Base-by-base conservation (phyloP, 1,140 invertebrate species). In the Frieseomelitta varia region DNA sequence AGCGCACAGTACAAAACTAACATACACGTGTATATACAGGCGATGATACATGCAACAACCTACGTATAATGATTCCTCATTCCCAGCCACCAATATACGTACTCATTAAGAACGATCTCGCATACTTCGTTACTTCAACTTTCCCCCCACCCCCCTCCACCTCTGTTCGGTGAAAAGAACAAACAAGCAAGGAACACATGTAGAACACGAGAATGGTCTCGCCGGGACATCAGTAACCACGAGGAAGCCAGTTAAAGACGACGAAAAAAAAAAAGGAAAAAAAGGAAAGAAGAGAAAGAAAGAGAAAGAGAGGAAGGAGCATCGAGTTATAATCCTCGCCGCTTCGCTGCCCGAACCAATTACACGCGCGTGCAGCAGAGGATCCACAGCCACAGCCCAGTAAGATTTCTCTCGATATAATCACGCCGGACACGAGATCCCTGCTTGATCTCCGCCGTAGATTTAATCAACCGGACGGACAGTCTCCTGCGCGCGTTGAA, bases 351-450 rank as follows among this genome's bases (percentile, higher is more conserved):
- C 56, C 69, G 79, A 73, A 74, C 68, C 69, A 81, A 81, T 81
- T 81, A 81, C 79, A 56, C 39, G 56, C 39, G 34, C 67, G 53
- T 51, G 14, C 67, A 39, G 21, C 24, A 39, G 47, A 24, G 12
- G 19, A 17, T 17, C 0, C 6, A 2, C 24, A 1, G 58, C 58
- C 58, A 61, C n/a, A 27, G n/a, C 55, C 39, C 69, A 30, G 47
- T 55, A 30, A 81, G 79, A 81, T 81, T 81, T 81, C 79, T 74
- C 79, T 55, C 58, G 79, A 74, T 81, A 81, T 81, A 81, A 81
- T 81, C 79, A 65, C 69, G 34, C 71, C 6, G 55, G 11, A 58
- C 56, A 4, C 47, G 65, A 27, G 27, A 69, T 27, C 56, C 47
- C 71, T 72, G 15, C 47, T 81, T 55, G 69, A 74, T 74, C 56